A percentile compares a stretch with the other conserved stretches of the same genome.
phyloP scores from a whole-genome alignment of 1,140 invertebrate genomes.

The Heliothis virescens region DNA sequence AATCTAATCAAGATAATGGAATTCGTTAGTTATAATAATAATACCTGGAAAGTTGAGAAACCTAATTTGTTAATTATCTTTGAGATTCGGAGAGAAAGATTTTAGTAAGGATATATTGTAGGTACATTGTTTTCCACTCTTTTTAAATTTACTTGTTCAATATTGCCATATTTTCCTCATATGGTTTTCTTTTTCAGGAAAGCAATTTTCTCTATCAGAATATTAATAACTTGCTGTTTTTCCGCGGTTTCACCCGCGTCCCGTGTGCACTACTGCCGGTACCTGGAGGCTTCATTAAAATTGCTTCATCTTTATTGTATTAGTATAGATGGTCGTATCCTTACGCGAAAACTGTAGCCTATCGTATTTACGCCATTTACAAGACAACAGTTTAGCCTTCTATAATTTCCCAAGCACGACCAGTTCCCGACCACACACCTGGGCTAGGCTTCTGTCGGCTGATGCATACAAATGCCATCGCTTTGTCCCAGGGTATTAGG shows the following conservation, averaged over 20 bases:
- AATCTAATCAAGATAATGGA: conserved; percentile 15
- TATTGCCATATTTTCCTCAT: no score
- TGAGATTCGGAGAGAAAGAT: not conserved
- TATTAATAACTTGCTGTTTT: no score
- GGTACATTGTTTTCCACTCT: not conserved
- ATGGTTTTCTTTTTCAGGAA: no score
- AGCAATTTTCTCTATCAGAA: no score
- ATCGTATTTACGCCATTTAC: no score
- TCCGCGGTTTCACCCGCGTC: no score
- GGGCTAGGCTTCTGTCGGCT: not conserved
- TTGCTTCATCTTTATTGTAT: no score
- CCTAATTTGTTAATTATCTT: conserved; percentile 2
- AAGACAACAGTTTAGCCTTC: not conserved
- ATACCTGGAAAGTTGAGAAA: not conserved
- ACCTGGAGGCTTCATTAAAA: no score
- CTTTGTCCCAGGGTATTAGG: conserved; percentile 30
- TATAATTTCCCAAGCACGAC: not conserved
- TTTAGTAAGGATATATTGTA: not conserved
- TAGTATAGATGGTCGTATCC: no score
- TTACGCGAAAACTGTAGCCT: no score
- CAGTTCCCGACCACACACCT: conserved; percentile 24
- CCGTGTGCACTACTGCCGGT: no score
- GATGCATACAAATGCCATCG: conserved; percentile 32
- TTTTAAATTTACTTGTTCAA: no score
- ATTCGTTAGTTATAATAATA: not conserved